Conservation (phyloP, 1,140 invertebrate genomes). For the Drosophila littoralis region DNA sequence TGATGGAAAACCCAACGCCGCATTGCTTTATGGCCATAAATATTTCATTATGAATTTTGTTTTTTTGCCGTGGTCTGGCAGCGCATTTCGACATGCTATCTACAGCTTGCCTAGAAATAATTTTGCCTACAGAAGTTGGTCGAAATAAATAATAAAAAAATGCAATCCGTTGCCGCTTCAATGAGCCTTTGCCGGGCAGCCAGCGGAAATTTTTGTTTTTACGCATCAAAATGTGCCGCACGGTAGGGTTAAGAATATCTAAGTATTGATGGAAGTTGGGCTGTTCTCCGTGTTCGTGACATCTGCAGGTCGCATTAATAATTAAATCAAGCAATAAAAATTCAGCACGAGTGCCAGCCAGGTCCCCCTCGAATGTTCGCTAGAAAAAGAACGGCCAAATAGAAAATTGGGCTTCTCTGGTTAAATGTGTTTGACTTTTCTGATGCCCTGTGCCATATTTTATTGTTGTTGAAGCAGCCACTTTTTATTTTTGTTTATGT, state of each 20-base stretch:
- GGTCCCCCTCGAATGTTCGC: slow-evolving; percentile 22
- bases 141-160: slow-evolving; percentile 83
- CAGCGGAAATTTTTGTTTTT: slow-evolving; percentile 59
- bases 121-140: slow-evolving; percentile 49
- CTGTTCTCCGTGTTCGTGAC: slow-evolving; percentile 64
- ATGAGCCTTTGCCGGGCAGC: slow-evolving; percentile 50
- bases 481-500: no score
- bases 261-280: slow-evolving; percentile 42
- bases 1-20: slow-evolving; percentile 56
- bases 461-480: no score
- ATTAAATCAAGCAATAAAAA: slow-evolving; percentile 83
- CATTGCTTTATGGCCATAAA: slow-evolving; percentile 81
- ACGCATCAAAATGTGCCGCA: slow-evolving; percentile 72
- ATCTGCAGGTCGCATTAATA: slow-evolving; percentile 82
- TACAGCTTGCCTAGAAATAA: slow-evolving; percentile 49
- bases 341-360: slow-evolving; percentile 74
- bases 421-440: background rate
- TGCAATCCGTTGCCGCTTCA: slow-evolving; percentile 77
- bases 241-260: slow-evolving; percentile 73
- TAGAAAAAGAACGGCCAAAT: slow-evolving; percentile 40
- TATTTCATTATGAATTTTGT: slow-evolving; percentile 81
- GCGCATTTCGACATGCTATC: slow-evolving; percentile 72
- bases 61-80: slow-evolving; percentile 29
- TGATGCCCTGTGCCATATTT: background rate
- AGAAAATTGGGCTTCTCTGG: slow-evolving; percentile 30